Base-by-base conservation (phyloP, 2,113 vertebrate genomes). In the Varanus komodoensis region DNA sequence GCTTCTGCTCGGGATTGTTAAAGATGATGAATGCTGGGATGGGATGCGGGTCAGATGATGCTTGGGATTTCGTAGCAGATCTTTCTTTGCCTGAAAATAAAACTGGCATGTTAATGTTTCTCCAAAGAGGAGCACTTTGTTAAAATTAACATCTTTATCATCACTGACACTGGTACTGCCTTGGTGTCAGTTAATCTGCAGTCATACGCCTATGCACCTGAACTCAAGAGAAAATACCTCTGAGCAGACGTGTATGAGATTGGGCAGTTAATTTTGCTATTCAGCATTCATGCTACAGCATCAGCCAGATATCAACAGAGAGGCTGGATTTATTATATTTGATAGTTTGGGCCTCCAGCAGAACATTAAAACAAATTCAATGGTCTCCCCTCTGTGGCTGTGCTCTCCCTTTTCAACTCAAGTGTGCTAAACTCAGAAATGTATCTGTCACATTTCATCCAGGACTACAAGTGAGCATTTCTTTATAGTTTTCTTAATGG, bases 1-100 rank as follows among this genome's bases (percentile, higher is more conserved):
- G 54, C 89, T 95, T 91, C 89, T 84, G 82, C 87, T 86, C 68
- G 87, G 82, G 52, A 89, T 89, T 94, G 69, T 64, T 90, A 82
- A 44, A 27, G 21, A 64, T 9, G 15, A 25, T 83, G 32, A n/a
- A 8, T 88, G 38, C 38, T 44, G 38, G 38, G 87, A 25, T 74
- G 25, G 44, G 84, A 88, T 75, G 68, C 83, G 83, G 64, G 6
- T 77, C 52, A 71, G 82, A 82, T 87, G 29, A 88, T 17, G 77
- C n/a, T 74, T 5, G 6, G n/a, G 71, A 32, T 25, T 29, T 34
- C n/a, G 23, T 19, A 64, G 14, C 19, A 73, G 48, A 54, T 21
- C 29, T 73, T 73, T 52, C 48, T 71, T 19, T 25, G 23, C 54
- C 19, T 73, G 84, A 73, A 73, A 85, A 73, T 85, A 52, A 85